Evolutionary conservation across 2,888 invertebrate species (phyloP), one percentile per base, ranked within the genome.

Genomic region (Bibio marci): DNA sequence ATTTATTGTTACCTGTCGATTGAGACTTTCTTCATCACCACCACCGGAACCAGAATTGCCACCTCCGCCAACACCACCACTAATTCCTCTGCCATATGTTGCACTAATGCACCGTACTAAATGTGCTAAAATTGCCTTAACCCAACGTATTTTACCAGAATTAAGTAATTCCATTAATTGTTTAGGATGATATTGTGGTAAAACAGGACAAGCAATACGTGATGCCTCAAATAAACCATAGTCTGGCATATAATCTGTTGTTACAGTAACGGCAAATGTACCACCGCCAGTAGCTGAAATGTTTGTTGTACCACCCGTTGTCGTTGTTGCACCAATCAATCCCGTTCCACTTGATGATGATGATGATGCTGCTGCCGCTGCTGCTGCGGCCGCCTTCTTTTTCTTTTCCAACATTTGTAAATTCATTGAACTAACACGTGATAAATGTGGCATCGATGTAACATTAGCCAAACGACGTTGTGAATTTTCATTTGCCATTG

Each of bases 181-280:
- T 54, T 95, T 95, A 0, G 98, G 98, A 64, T 99, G 98, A 58
- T 98, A 99, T 54, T 99, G 98, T 0, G 98, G 98, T 43, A 98
- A 65, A 31, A 97, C 94, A 0, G 97, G 97, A 51, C 92, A 97
- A 1, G 95, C 94, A 55, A 95, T 85, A 44, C 94, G 74, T 5
- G 94, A 90, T 0, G 97, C 95, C 62, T 98, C 97, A 62, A 98
- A 98, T 38, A 98, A 63, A 0, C 91, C 91, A 53, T 87, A 88
- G 62, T 88, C 88, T 0, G 87, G 87, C 83, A 90, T 83, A 55
- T 87, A 86, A 56, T 87, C 85, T 44, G 78, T 58, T 45, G 63
- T 59, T 34, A 70, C 52, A 10, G 67, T 66, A 30, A 49, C 47
- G n/a, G 38, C 27, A 6, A 39, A 28, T 6, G 47, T 33, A 18